Percentiles rank a stretch among this genome's conserved stretches.
Conservation (phyloP, 1,140 invertebrate species). For the Calycopis cecrops region DNA sequence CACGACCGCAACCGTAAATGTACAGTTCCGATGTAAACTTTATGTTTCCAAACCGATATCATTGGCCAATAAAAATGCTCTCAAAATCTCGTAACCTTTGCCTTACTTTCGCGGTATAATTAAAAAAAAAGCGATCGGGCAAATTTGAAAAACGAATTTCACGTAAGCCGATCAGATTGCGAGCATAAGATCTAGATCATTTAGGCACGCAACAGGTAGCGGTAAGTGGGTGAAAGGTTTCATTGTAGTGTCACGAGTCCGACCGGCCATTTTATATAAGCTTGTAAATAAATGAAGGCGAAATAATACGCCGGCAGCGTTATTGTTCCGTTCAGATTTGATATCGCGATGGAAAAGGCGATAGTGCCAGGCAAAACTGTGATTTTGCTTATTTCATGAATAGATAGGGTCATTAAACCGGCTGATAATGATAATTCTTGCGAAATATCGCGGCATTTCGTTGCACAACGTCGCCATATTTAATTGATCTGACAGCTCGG, state of each 20-base stretch:
- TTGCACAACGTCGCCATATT: background rate
- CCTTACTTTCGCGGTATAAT: conserved; percentile 6
- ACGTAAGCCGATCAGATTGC: conserved; percentile 21
- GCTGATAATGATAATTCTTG: background rate
- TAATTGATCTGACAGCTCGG: background rate
- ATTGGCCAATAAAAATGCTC: background rate
- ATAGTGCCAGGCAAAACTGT: conserved; percentile 19
- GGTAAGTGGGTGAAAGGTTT: conserved; percentile 41
- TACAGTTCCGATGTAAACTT: conserved; percentile 1
- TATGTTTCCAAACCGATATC: conserved; percentile 1
- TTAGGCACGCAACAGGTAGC: conserved; percentile 29
- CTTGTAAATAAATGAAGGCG: conserved; percentile 21
- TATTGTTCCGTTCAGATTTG: conserved; percentile 27
- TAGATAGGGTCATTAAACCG: conserved; percentile 1
- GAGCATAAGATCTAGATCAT: conserved; percentile 29
- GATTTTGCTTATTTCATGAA: conserved; percentile 17
- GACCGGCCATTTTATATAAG: conserved; percentile 31
- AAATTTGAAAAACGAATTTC: background rate
- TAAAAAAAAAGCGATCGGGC: background rate
- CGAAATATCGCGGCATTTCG: background rate
- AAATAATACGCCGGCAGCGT: conserved; percentile 22
- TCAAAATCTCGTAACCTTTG: conserved; percentile 5
- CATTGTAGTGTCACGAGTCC: conserved; percentile 47
- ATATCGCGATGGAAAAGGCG: conserved; percentile 25
- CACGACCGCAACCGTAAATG: background rate